Evolutionary conservation across 2,113 vertebrate species (phyloP).

Genomic region (Corydoras sp.): DNA sequence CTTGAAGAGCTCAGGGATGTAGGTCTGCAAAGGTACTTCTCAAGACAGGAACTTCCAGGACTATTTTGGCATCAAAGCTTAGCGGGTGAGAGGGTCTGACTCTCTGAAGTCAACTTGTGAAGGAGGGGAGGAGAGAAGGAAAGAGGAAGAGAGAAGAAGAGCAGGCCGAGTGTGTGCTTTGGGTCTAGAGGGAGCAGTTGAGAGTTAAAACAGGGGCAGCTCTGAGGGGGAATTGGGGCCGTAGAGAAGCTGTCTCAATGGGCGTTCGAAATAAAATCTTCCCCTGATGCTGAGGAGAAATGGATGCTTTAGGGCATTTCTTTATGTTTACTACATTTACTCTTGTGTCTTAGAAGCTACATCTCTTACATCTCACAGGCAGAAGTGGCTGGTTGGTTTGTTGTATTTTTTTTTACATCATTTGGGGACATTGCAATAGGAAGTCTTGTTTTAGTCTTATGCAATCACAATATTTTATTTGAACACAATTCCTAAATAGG

Average conservation of each 20-base stretch:
- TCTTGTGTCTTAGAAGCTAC: not conserved
- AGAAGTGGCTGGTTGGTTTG: not conserved
- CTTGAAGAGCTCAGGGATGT: slow-evolving; percentile 43
- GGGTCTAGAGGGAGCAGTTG: slow-evolving; percentile 40
- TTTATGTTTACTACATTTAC: slow-evolving; percentile 13
- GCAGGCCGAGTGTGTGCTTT: slow-evolving; percentile 31
- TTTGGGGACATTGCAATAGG: not conserved
- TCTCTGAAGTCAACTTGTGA: slow-evolving; percentile 73
- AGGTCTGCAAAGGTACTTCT: slow-evolving; percentile 61
- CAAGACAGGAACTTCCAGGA: slow-evolving; percentile 69
- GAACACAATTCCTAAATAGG: no score
- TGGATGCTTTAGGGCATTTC: slow-evolving; percentile 20
- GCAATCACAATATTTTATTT: no score
- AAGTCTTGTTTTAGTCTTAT: not conserved
- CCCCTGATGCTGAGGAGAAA: slow-evolving; percentile 28
- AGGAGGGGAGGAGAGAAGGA: slow-evolving; percentile 52
- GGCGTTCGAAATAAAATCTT: slow-evolving; percentile 35
- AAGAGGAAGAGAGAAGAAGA: slow-evolving; percentile 31
- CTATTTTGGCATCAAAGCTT: slow-evolving; percentile 74
- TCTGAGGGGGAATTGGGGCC: slow-evolving; percentile 19
- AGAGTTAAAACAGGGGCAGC: slow-evolving; percentile 30
- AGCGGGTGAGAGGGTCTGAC: slow-evolving; percentile 63
- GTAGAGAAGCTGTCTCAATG: slow-evolving; percentile 21
- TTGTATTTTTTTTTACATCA: slow-evolving; percentile 8
- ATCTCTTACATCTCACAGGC: not conserved